Conservation (phyloP, 2,888 invertebrate genomes). For the Archips crataeganus region DNA sequence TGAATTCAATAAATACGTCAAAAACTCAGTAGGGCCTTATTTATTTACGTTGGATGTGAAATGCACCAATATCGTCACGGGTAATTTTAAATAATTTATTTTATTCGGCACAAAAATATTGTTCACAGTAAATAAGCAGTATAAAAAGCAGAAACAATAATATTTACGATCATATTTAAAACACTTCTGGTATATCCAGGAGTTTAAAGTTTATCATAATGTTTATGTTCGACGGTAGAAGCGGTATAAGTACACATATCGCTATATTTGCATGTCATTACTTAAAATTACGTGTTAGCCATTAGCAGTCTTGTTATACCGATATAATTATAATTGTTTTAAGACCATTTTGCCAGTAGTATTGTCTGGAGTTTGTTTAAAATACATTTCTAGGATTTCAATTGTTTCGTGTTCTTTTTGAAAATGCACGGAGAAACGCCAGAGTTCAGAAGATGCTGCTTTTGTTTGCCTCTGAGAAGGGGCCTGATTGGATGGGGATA, state of each 20-base stretch:
- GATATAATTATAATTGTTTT: not conserved
- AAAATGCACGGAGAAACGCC: conserved; percentile 48
- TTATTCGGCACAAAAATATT: no score
- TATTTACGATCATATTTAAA: not conserved
- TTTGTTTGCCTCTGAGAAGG: conserved; percentile 15
- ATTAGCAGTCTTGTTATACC: not conserved
- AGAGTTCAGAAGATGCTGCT: conserved; percentile 43
- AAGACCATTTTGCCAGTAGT: no score
- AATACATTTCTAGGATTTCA: not conserved
- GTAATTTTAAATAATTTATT: no score
- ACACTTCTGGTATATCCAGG: not conserved
- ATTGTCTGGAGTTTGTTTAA: not conserved
- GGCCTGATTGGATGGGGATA: conserved; percentile 23
- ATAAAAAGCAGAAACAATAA: not conserved
- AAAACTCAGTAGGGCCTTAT: no score
- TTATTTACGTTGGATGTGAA: no score
- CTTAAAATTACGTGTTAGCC: not conserved
- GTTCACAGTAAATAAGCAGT: no score
- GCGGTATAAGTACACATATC: no score
- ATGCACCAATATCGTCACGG: no score
- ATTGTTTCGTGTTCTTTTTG: not conserved
- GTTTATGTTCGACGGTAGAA: not conserved
- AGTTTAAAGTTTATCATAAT: not conserved
- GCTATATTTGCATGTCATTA: not conserved
- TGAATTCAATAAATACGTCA: no score